Percentiles rank a stretch among this genome's conserved stretches.
Conservation (phyloP, 2,888 invertebrate genomes). For the Cybosia mesomella region DNA sequence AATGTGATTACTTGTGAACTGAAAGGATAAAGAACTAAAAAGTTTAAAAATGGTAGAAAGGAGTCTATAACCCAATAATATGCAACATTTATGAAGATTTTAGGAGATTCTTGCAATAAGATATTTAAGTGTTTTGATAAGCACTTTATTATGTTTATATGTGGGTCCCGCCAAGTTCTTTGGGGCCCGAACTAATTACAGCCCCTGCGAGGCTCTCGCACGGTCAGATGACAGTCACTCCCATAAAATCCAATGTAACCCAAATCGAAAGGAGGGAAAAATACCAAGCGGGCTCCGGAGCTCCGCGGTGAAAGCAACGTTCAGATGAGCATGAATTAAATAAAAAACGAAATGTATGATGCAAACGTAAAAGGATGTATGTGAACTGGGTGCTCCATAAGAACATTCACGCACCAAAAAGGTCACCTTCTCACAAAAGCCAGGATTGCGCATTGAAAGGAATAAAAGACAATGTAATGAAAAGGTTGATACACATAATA, state of each 20-base stretch:
- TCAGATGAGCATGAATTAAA: no score
- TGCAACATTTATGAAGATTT: neutral
- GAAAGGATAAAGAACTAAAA: neutral
- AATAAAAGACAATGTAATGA: neutral
- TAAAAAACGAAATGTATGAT: neutral
- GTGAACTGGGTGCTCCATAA: neutral
- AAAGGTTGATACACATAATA: constrained; percentile 4
- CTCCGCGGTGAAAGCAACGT: no score
- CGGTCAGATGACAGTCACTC: no score
- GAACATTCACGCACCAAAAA: neutral
- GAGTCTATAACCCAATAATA: neutral
- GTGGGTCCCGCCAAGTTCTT: no score
- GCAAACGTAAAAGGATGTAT: neutral
- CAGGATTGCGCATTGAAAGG: neutral
- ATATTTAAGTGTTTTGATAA: no score
- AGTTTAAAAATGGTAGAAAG: neutral
- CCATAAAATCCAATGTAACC: neutral
- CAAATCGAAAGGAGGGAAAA: neutral
- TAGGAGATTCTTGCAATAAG: neutral
- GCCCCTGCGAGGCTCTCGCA: neutral
- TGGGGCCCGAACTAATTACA: neutral
- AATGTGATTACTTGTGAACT: constrained; percentile 1
- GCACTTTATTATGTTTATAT: no score
- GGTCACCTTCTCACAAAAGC: neutral
- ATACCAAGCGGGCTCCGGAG: no score